Conservation (phyloP, 2,113 vertebrate species). For the Anas platyrhynchos region DNA sequence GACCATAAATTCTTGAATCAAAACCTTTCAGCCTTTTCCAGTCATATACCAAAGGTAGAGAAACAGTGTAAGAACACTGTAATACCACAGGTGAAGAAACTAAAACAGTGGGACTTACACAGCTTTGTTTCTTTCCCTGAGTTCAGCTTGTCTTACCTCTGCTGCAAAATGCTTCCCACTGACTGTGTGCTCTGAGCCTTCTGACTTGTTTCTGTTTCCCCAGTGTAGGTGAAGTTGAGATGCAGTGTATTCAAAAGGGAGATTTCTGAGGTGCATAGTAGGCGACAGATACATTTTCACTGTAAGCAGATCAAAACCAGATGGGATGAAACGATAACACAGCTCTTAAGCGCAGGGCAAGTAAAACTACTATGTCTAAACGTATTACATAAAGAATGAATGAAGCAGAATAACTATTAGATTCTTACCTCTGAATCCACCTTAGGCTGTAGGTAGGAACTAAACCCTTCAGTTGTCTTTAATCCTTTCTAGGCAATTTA, state of each 20-base stretch:
- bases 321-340: background rate
- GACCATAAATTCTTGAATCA: background rate
- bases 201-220: conserved; percentile 80
- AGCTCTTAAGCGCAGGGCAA: background rate
- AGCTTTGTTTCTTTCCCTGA: background rate
- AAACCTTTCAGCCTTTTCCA: background rate
- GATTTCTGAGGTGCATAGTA: conserved; percentile 83
- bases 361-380: background rate
- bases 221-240: conserved; percentile 94
- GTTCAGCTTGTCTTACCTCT: conserved; percentile 81
- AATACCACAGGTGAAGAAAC: too few relatives aligned
- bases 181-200: conserved; percentile 90
- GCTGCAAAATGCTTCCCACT: conserved; percentile 86
- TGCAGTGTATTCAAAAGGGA: conserved; percentile 85
- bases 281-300: conserved; percentile 86
- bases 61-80: too few relatives aligned
- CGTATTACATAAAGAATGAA: background rate
- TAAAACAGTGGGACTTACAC: background rate
- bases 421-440: background rate
- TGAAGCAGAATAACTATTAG: background rate
- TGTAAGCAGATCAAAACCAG: conserved; percentile 63
- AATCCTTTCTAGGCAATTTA: background rate
- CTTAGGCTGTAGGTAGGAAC: background rate
- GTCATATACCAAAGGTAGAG: background rate
- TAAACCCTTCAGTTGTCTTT: background rate